These are phyloP conservation scores for Perca fluviatilis DNA, from an alignment of 2,113 vertebrate genomes.

Conservation along the genomic window DNA sequence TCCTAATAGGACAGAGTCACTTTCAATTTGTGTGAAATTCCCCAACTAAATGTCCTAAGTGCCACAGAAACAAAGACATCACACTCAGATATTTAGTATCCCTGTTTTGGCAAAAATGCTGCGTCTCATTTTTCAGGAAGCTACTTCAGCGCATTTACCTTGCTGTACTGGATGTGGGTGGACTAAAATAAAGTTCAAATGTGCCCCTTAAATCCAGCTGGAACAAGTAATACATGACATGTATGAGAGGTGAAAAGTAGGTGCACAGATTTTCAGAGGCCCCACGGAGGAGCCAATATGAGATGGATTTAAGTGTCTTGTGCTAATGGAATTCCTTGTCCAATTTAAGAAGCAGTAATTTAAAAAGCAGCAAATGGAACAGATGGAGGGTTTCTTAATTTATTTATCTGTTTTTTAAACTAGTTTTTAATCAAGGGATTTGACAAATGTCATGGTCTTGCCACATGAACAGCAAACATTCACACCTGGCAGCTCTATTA, in stretches of 20 bases:
- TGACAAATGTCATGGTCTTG: conserved; percentile 41
- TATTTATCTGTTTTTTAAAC: conserved; percentile 45
- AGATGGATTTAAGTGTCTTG: conserved; percentile 38
- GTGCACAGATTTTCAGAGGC: conserved; percentile 34
- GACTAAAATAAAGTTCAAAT: conserved; percentile 50
- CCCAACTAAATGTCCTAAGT: conserved; percentile 8
- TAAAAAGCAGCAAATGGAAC: conserved; percentile 35
- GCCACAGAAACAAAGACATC: conserved; percentile 8
- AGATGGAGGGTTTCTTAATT: conserved; percentile 47
- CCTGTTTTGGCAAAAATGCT: conserved; percentile 21
- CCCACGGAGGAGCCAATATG: conserved; percentile 19
- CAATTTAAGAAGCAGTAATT: conserved; percentile 31
- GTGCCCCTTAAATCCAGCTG: conserved; percentile 53
- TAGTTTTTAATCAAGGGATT: conserved; percentile 40
- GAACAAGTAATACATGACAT: conserved; percentile 47
- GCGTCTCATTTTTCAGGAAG: conserved; percentile 30
- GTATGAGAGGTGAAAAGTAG: conserved; percentile 45
- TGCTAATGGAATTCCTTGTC: conserved; percentile 49
- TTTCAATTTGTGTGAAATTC: conserved; percentile 27
- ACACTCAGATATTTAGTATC: conserved; percentile 24
- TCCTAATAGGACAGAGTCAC: conserved; percentile 14
- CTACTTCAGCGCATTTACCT: conserved; percentile 49
- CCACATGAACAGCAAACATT: conserved; percentile 50
- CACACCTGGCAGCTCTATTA: conserved; percentile 49
- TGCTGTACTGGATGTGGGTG: conserved; percentile 30